A percentile compares a stretch with the other conserved stretches of the same genome.
These are phyloP conservation scores for Calycopis cecrops DNA, from an alignment of 1,140 invertebrate genomes.

Conservation along the genomic window DNA sequence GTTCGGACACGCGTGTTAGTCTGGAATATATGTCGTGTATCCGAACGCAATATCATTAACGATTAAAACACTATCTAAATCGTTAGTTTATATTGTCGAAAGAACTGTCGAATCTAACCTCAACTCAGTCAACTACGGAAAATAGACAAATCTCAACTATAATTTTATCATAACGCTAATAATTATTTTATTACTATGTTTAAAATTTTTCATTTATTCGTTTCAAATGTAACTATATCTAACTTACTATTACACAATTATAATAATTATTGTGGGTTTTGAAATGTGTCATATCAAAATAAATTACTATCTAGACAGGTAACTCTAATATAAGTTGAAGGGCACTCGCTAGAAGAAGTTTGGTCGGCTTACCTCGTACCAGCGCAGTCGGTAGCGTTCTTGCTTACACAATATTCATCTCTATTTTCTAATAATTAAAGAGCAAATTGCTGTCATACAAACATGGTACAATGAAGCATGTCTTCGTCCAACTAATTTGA, in stretches of 20 bases:
- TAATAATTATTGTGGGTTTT: slow-evolving; percentile 29
- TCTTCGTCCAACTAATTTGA: too few species aligned
- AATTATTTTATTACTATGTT: slow-evolving; percentile 27
- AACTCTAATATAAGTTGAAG: slow-evolving; percentile 35
- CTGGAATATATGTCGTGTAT: slow-evolving; percentile 6
- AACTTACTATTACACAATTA: slow-evolving; percentile 41
- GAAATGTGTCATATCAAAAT: slow-evolving; percentile 54
- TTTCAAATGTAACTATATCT: slow-evolving; percentile 47
- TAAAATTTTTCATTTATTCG: slow-evolving; percentile 42
- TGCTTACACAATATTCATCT: neutral
- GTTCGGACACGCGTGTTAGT: neutral
- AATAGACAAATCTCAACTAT: slow-evolving; percentile 58
- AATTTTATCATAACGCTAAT: slow-evolving; percentile 32
- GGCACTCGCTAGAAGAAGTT: slow-evolving; percentile 18
- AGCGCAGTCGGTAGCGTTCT: neutral
- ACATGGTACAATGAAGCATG: too few species aligned
- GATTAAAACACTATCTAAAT: slow-evolving; percentile 29
- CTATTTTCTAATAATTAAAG: neutral
- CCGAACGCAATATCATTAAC: slow-evolving; percentile 16
- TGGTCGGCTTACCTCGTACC: too few species aligned
- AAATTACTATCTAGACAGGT: slow-evolving; percentile 52
- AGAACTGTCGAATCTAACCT: slow-evolving; percentile 43
- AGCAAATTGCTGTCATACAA: too few species aligned
- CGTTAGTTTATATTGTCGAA: slow-evolving; percentile 51
- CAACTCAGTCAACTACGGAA: slow-evolving; percentile 61